Percentiles rank a stretch among this genome's conserved stretches.
Conservation (phyloP, 1,140 invertebrate genomes). For the Polyergus mexicanus region DNA sequence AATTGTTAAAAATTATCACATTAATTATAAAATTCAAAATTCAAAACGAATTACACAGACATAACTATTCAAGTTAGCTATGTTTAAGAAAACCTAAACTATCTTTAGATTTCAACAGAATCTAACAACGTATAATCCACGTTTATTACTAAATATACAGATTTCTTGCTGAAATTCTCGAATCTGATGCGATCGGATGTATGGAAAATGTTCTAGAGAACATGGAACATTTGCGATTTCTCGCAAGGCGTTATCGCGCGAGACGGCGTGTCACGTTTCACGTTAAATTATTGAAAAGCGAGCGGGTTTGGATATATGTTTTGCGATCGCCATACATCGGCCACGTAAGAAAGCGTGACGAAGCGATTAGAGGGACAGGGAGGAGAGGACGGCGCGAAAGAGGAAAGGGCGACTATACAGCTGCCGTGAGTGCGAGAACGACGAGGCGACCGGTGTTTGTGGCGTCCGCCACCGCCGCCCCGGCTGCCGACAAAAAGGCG, state of each 20-base stretch:
- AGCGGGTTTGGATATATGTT: conserved; percentile 39
- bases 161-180: neutral
- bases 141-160: neutral
- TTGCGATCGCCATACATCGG: conserved; percentile 36
- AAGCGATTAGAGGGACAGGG: conserved; percentile 17
- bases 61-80: neutral
- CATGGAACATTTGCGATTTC: neutral
- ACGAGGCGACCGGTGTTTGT: conserved; percentile 85
- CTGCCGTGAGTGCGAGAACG: conserved; percentile 70
- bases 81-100: neutral
- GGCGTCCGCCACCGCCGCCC: conserved; percentile 82
- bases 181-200: neutral
- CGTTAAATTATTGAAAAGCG: conserved; percentile 50
- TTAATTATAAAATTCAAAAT: neutral
- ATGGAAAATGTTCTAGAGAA: neutral
- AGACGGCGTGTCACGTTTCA: conserved; percentile 1
- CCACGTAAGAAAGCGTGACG: conserved; percentile 39
- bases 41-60: neutral
- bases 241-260: conserved; percentile 11
- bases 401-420: conserved; percentile 30
- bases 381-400: conserved; percentile 8
- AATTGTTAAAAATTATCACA: neutral
- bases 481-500: conserved; percentile 86
- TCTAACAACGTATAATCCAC: neutral
- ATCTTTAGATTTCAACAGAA: neutral